These are phyloP conservation scores for Xiphophorus maculatus DNA, from an alignment of 2,113 vertebrate species.

Conservation along the genomic window DNA sequence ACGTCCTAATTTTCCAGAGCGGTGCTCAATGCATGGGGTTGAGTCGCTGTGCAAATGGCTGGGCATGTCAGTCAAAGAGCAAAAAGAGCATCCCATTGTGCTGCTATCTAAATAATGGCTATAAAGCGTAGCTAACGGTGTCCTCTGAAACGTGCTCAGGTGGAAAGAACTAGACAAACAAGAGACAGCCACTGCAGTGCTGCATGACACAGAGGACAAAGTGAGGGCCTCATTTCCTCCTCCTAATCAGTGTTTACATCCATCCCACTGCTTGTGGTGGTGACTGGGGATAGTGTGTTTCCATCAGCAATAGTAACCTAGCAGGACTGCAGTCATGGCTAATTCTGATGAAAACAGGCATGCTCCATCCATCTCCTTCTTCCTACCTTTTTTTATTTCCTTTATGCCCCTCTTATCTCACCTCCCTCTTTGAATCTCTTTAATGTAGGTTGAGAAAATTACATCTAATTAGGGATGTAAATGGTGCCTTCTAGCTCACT, in stretches of 20 bases:
- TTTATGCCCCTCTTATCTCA: conserved; percentile 12
- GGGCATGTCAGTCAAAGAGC: conserved; percentile 74
- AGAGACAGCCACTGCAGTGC: conserved; percentile 71
- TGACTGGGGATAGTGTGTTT: conserved; percentile 71
- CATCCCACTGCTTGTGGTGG: conserved; percentile 68
- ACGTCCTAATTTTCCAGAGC: conserved; percentile 46
- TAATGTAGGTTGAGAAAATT: conserved; percentile 87
- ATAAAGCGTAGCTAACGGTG: conserved; percentile 78
- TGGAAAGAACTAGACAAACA: conserved; percentile 81
- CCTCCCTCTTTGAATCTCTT: conserved; percentile 66
- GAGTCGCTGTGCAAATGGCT: conserved; percentile 64
- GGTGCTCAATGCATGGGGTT: conserved; percentile 48
- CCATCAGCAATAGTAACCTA: conserved; percentile 69
- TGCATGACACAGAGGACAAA: conserved; percentile 80
- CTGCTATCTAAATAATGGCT: conserved; percentile 79
- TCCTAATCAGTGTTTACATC: conserved; percentile 82
- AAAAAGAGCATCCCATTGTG: conserved; percentile 73
- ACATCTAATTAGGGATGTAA: conserved; percentile 91
- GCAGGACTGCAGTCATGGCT: conserved; percentile 41
- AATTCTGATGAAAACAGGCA: conserved; percentile 29
- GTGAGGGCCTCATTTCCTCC: conserved; percentile 80
- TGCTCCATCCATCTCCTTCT: conserved; percentile 62
- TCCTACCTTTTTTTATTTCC: conserved; percentile 63
- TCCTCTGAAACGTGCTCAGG: conserved; percentile 79
- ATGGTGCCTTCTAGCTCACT: conserved; percentile 87